Base-by-base conservation (phyloP, 37 sponge, comb jelly and placozoan genomes). In the Halisarca cf. caerulea region DNA sequence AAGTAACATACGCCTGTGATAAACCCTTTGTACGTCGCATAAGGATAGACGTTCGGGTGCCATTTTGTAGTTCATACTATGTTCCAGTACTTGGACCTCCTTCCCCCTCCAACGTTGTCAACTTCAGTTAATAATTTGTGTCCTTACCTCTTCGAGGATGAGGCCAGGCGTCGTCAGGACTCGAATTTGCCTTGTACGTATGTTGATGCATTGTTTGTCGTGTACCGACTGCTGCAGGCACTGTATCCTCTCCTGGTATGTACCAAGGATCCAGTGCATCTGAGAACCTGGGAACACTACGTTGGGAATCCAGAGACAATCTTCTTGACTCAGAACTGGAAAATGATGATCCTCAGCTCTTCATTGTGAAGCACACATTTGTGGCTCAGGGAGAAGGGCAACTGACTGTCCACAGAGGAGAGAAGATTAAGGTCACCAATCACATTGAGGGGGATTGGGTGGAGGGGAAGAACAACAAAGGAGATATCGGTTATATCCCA, bases 401-500 rank as follows among this genome's bases (percentile, higher is more conserved):
- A 86, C 84, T 96, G 54, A 89, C 80, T 24, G 85, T 96, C 27
- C 85, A 82, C 30, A 89, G 87, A 41, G 90, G 92, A 0, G 97
- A 96, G 24, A 81, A 87, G 54, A 41, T 96, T 11, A 89, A 84
- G 55, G 88, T 96, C 23, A 84, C 85, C n/a, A 39, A 84, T 8
- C 82, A 81, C 66, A 91, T 80, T 34, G 92, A 89, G 6, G 82
- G 92, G 14, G 95, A 94, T 73, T 96, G 97, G 97, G 85, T 86
- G 9, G 90, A 96, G 73, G 94, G 83, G 2, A 86, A 80, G 11
- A 89, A 84, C 72, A 57, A 66, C 8, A 34, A 33, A 25, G 94
- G 92, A 58, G 91, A 86, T n/a, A 78, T 79, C 47, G 99, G 99
- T 23, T 98, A 96, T 96, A 82, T 98, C 6, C 99, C 99, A 23